These are phyloP conservation scores for Sebastes kiyomatsui DNA, from an alignment of 2,797 vertebrate species.

Conservation along the genomic window DNA sequence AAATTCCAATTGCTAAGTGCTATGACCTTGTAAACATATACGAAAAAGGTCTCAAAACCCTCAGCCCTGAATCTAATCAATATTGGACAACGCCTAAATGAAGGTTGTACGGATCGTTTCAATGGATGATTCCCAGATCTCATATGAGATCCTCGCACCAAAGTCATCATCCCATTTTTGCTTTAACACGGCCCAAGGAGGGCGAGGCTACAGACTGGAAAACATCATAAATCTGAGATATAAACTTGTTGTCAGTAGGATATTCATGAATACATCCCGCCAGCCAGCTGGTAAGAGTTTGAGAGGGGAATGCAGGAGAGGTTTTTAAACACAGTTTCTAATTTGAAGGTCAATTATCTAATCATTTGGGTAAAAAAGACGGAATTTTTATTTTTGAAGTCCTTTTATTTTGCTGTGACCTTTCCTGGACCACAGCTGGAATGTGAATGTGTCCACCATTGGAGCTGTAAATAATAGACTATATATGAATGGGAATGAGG, in stretches of 20 bases:
- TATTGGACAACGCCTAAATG: background rate
- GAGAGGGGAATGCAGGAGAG: background rate
- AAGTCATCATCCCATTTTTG: background rate
- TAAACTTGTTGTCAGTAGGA: background rate
- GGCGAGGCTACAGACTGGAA: background rate
- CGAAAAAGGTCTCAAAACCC: background rate
- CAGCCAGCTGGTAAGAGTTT: background rate
- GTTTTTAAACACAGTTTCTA: background rate
- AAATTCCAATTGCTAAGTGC: background rate
- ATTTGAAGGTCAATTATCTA: background rate
- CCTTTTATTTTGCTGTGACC: background rate
- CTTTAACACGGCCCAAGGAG: background rate
- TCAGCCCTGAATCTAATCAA: background rate
- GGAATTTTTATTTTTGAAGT: background rate
- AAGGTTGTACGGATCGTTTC: background rate
- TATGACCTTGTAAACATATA: background rate
- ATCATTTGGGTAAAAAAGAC: background rate
- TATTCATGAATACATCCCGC: background rate
- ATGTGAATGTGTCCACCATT: background rate
- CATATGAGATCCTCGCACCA: background rate
- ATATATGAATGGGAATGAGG: background rate
- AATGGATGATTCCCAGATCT: background rate
- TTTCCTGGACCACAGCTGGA: background rate
- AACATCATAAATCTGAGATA: conserved; percentile 2
- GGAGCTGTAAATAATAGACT: background rate